Percentiles rank a stretch among this genome's conserved stretches.
phyloP scores from a whole-genome alignment of 2,888 invertebrate species.

The Plebejus anna region DNA sequence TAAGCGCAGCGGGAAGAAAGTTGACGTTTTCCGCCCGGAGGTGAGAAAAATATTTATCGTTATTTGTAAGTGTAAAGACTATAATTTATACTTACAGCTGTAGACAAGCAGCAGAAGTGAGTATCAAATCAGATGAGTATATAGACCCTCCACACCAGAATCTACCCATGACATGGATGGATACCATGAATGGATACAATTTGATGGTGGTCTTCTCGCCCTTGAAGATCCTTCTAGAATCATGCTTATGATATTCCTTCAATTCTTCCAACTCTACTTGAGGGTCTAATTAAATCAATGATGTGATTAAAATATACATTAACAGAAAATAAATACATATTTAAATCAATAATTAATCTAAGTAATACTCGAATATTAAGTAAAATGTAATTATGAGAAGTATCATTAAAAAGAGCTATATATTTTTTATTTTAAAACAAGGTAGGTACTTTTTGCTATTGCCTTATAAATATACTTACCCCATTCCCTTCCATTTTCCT shows the following conservation, averaged over 20 bases:
- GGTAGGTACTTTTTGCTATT: too few species aligned
- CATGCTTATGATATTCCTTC: constrained; percentile 50
- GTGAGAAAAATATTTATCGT: neutral
- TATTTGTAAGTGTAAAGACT: neutral
- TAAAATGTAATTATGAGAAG: too few species aligned
- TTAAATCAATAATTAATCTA: too few species aligned
- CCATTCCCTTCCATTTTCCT: constrained; percentile 57
- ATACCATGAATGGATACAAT: constrained; percentile 67
- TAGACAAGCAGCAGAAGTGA: constrained; percentile 67
- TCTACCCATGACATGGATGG: constrained; percentile 63
- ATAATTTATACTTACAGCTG: constrained; percentile 61
- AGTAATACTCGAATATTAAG: too few species aligned
- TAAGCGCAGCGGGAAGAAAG: too few species aligned
- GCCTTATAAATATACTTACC: constrained; percentile 46
- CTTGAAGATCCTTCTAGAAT: constrained; percentile 57
- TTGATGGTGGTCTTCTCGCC: constrained; percentile 61
- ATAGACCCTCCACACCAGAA: constrained; percentile 70
- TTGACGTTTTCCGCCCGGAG: too few species aligned
- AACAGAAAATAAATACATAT: too few species aligned
- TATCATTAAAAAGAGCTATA: too few species aligned
- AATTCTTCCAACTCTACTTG: constrained; percentile 58
- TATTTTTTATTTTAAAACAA: too few species aligned
- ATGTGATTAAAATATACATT: too few species aligned
- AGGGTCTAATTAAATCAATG: constrained; percentile 50
- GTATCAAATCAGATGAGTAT: constrained; percentile 57